Conservation (phyloP, 2,113 vertebrate species). For the Campylomormyrus numenius region DNA sequence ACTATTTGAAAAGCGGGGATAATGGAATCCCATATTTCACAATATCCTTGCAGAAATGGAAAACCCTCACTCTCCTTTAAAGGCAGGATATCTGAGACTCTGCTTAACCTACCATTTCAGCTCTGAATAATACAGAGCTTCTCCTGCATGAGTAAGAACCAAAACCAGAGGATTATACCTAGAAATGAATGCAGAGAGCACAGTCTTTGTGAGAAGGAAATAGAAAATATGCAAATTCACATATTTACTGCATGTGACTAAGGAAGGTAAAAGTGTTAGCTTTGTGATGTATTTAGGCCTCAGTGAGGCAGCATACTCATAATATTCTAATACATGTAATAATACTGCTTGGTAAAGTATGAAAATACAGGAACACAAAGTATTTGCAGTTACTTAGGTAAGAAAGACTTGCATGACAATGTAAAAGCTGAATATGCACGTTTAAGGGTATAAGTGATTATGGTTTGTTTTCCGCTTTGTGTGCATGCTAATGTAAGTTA, state of each 20-base stretch:
- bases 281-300: background rate
- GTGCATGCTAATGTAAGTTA: background rate
- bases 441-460: background rate
- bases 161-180: conserved; percentile 2
- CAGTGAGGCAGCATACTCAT: background rate
- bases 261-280: background rate
- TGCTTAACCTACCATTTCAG: background rate
- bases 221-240: conserved; percentile 12
- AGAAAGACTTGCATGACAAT: background rate
- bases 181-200: background rate
- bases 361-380: background rate
- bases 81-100: background rate
- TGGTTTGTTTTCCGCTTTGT: background rate
- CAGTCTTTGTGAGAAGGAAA: conserved; percentile 1
- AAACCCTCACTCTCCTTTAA: background rate
- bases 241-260: background rate
- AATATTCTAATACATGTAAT: background rate
- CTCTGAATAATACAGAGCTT: background rate
- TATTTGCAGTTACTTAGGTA: background rate
- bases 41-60: background rate
- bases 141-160: background rate
- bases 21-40: background rate
- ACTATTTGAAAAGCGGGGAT: background rate
- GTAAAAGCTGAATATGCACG: background rate
- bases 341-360: background rate